These are phyloP conservation scores for Mellivora capensis DNA, from an alignment of 2,113 vertebrate genomes.

Conservation along the genomic window DNA sequence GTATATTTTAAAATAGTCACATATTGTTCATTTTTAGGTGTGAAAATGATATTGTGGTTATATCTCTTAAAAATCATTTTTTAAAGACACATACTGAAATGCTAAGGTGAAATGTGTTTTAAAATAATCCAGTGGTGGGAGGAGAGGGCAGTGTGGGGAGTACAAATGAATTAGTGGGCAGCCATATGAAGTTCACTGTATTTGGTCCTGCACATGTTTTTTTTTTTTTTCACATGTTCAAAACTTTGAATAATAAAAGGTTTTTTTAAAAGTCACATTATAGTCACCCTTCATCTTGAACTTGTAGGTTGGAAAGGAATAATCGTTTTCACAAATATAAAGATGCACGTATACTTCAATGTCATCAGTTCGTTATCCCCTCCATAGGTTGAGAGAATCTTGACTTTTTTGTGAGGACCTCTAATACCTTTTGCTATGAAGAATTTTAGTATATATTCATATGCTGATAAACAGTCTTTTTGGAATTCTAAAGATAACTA, in stretches of 20 bases:
- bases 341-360: not conserved
- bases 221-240: conserved; percentile 10
- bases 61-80: not conserved
- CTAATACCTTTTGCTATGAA: not conserved
- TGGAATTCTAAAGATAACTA: conserved; percentile 27
- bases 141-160: not conserved
- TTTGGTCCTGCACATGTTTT: not conserved
- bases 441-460: not conserved
- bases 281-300: not conserved
- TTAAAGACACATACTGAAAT: not conserved
- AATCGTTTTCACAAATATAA: not conserved
- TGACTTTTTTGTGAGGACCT: conserved; percentile 20
- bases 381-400: not conserved
- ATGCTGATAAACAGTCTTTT: not conserved
- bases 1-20: not conserved
- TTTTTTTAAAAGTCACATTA: not conserved
- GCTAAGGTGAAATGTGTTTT: conserved; percentile 2
- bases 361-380: not conserved
- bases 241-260: not conserved
- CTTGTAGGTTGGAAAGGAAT: not conserved
- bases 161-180: not conserved
- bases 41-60: not conserved
- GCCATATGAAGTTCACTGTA: not conserved
- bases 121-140: not conserved
- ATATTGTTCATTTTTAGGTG: not conserved